Base-by-base conservation (phyloP, 2,888 invertebrate species). In the Luperina nickerlii region DNA sequence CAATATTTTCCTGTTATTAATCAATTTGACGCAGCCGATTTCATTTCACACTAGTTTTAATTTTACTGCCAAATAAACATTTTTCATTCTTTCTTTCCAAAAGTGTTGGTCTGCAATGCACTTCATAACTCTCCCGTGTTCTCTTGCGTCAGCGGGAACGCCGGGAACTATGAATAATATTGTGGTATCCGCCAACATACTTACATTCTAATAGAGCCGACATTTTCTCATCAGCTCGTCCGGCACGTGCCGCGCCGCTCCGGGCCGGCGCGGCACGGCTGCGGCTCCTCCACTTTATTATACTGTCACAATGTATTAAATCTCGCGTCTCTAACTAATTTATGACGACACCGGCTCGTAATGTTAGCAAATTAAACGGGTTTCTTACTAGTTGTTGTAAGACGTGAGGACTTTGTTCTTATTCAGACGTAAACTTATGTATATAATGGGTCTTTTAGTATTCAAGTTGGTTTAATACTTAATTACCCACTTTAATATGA, bases 281-380 rank as follows among this genome's bases (percentile, higher is more conserved):
- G 76, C 66, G 73, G 45, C 71, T 66, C 51, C 48, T 67, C 65
- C 65, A 54, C 85, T 77, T 79, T 81, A 84, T 87, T 78, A 83
- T 66, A 54, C 72, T 68, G 84, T 80, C 76, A 80, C 77, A 87
- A 78, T 78, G 87, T 84, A 87, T 82, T 82, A 80, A 75, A 87
- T 87, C 85, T 74, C 76, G 69, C 76, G 76, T 78, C 82, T 68
- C 73, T 51, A 42, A 84, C 84, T 78, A 88, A 88, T 86, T 88
- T 86, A 88, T 88, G 77, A 79, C 54, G 81, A 74, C 88, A 79
- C 77, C 67, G 66, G 80, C 77, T 81, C 77, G 38, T 77, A 80
- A 84, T 67, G 83, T 70, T 74, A 74, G 81, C 57, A 86, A 88
- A 89, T 88, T 79, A 83, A 78, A 74, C 72, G 72, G 63, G 32